Evolutionary conservation across 2,113 vertebrate species (phyloP).

Genomic region (Notarius lentiginosus): DNA sequence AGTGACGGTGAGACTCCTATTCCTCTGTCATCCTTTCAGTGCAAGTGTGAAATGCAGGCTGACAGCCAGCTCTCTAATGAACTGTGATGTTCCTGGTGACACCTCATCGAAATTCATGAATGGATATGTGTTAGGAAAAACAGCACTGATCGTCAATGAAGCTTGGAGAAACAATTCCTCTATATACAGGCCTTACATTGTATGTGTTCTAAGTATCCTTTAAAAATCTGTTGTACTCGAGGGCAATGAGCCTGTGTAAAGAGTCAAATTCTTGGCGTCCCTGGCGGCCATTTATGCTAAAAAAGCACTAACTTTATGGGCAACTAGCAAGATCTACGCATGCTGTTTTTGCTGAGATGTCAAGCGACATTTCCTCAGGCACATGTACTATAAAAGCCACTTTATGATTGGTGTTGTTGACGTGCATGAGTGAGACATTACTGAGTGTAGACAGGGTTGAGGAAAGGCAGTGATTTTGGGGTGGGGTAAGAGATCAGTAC

Average conservation of each 20-base stretch:
- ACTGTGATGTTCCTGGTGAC: conserved; percentile 34
- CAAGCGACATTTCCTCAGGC: conserved; percentile 44
- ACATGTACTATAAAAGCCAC: conserved; percentile 33
- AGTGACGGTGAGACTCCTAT: conserved; percentile 84
- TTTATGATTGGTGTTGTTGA: conserved; percentile 25
- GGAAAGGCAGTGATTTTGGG: background rate
- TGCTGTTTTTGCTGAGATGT: conserved; percentile 19
- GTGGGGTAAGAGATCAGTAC: background rate
- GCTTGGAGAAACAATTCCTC: conserved; percentile 11
- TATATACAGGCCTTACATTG: background rate
- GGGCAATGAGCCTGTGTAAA: background rate
- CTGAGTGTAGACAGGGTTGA: background rate
- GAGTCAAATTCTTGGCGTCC: background rate
- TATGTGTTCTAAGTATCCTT: conserved; percentile 14
- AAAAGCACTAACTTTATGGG: conserved; percentile 15
- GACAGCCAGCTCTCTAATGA: conserved; percentile 25
- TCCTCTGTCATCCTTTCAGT: background rate
- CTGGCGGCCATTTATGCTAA: background rate
- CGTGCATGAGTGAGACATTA: conserved; percentile 18
- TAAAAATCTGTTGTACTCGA: background rate
- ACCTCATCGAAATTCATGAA: conserved; percentile 28
- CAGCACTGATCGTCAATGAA: conserved; percentile 14
- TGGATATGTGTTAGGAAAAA: conserved; percentile 8
- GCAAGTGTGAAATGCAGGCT: background rate
- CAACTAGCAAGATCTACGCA: conserved; percentile 7